Base-by-base conservation (phyloP, 2,888 invertebrate genomes). In the Polietes domitor region DNA sequence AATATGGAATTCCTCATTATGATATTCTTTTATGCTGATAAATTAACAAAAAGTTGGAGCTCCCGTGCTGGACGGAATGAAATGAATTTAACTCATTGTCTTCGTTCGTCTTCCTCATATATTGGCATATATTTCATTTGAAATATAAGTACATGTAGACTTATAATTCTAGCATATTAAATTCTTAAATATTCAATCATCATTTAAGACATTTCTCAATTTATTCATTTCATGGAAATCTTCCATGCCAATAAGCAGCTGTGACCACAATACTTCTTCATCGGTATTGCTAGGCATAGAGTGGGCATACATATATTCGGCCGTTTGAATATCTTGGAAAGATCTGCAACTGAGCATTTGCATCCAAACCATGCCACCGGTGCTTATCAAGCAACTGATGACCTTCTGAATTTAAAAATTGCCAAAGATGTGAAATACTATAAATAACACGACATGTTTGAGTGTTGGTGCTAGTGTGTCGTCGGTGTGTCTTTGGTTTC, bases 361-460 rank as follows among this genome's bases (percentile, higher is more conserved):
- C 12, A 2, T n/a, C 47, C 47, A 47, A 53, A 53, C 21, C 15
- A n/a, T 53, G 53, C 0, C 53, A 19, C 17, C 53, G 1, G 21
- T 53, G 24, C 53, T 2, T 21, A 21, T 7, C 53, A 21, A 10
- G 53, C 53, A 53, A 53, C 21, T 10, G 53, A 21, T 58, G 24
- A 58, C 58, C 58, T 58, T 58, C 24, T 58, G 58, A 24, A 26
- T 58, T 58, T 26, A 24, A 58, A 58, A 10, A 58, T 58, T 58
- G 19, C 53, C 24, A 53, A 21, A 19, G 53, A 53, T 9, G 1
- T 50, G 50, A 50, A 17, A 37, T 37, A 37, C 37, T 37, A 37
- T 47, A 47, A 47, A 47, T 47, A 47, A 47, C 47, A 12, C n/a
- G 12, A n/a, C 47, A 15, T n/a, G n/a, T 50, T n/a, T 7, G 50